Conservation (phyloP, 2,113 vertebrate genomes). For the Myotis lucifugus region DNA sequence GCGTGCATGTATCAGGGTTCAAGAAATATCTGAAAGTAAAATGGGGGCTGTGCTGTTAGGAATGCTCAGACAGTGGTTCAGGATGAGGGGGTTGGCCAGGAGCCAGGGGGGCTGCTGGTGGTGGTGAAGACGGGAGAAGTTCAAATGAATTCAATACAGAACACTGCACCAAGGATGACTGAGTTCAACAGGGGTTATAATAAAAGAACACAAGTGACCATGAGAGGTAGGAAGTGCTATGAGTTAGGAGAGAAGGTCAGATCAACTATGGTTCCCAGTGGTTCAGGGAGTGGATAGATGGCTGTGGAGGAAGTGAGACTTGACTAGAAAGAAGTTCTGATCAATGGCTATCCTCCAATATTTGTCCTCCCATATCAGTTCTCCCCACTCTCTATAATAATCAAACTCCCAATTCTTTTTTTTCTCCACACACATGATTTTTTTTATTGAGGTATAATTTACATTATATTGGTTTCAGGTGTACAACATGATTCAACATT, state of each 20-base stretch:
- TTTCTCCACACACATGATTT: no score
- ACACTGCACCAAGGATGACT: neutral
- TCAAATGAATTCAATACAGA: neutral
- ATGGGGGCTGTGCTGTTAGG: neutral
- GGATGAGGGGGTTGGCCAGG: neutral
- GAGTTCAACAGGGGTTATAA: neutral
- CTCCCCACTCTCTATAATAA: neutral
- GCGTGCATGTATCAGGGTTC: neutral
- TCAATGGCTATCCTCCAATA: neutral
- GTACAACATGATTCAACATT: no score
- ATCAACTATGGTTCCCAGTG: neutral
- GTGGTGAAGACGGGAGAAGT: neutral
- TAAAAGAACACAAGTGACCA: neutral
- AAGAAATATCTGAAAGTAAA: conserved; percentile 19
- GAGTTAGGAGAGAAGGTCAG: neutral
- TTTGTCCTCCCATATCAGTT: neutral
- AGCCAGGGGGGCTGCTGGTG: neutral
- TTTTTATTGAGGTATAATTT: no score
- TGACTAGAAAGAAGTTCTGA: neutral
- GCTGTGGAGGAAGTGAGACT: neutral
- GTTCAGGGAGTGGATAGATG: neutral
- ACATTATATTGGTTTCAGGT: no score
- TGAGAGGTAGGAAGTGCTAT: neutral
- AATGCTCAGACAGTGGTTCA: neutral
- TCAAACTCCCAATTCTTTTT: neutral